Percentiles rank a stretch among this genome's conserved stretches.
Evolutionary conservation across 2,888 invertebrate genomes (phyloP).

Genomic region (Adelognathus sp.): DNA sequence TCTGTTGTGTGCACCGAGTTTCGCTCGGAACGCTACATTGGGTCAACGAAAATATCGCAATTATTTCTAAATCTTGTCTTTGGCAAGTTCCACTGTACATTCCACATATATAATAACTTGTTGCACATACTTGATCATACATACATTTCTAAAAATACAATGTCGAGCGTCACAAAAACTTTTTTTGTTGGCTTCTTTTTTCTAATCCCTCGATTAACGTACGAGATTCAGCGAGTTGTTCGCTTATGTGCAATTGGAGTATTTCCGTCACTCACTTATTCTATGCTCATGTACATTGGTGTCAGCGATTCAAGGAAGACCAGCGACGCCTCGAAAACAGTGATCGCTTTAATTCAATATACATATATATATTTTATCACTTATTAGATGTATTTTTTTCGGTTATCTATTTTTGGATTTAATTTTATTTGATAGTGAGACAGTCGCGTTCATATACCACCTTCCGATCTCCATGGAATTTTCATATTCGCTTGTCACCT

Average conservation of each 20-base stretch:
- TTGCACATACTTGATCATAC: constrained; percentile 30
- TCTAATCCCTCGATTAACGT: background rate
- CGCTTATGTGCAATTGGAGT: background rate
- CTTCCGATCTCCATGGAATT: background rate
- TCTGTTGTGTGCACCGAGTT: background rate
- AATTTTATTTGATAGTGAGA: background rate
- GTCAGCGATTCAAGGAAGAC: constrained; percentile 33
- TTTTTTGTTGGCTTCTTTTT: background rate
- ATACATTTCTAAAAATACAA: background rate
- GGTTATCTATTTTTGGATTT: background rate
- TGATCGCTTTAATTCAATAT: constrained; percentile 23
- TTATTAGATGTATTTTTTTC: background rate
- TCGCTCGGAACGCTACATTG: background rate
- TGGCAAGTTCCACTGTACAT: constrained; percentile 21
- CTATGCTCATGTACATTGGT: constrained; percentile 10
- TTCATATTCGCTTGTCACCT: background rate
- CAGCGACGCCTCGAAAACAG: constrained; percentile 16
- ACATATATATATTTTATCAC: constrained; percentile 9
- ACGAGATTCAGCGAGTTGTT: background rate
- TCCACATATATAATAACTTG: constrained; percentile 33
- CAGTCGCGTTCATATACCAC: background rate
- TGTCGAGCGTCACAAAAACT: background rate
- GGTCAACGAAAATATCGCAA: constrained; percentile 5
- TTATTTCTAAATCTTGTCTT: constrained; percentile 1
- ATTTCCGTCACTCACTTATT: background rate